These are phyloP conservation scores for Cyphomyrus plagiostoma DNA, from an alignment of 2,113 vertebrate genomes.

Conservation along the genomic window DNA sequence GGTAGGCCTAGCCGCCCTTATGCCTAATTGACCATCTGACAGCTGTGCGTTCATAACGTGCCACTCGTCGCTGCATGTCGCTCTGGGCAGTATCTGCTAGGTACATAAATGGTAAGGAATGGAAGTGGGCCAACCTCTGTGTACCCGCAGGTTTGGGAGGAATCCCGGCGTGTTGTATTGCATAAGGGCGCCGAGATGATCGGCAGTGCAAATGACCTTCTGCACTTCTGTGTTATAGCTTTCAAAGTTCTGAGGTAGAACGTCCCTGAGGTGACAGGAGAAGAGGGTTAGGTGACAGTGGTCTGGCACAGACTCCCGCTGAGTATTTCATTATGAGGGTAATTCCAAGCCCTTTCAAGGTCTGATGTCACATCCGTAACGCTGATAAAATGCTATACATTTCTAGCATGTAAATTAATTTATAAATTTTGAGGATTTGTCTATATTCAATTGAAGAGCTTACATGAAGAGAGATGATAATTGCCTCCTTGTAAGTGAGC, in stretches of 20 bases:
- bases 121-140: slow-evolving; percentile 74
- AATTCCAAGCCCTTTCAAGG: background rate
- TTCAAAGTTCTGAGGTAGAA: slow-evolving; percentile 87
- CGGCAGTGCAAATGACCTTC: slow-evolving; percentile 86
- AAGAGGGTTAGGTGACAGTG: background rate
- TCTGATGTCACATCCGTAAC: background rate
- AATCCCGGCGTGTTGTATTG: slow-evolving; percentile 96
- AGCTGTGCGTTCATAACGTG: background rate
- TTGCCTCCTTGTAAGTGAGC: background rate
- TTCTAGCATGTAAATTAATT: background rate
- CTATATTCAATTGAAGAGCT: background rate
- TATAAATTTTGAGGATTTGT: background rate
- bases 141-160: slow-evolving; percentile 86
- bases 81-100: background rate
- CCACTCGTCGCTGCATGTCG: background rate
- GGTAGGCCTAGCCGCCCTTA: background rate
- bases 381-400: background rate
- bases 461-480: background rate
- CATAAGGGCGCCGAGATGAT: slow-evolving; percentile 88
- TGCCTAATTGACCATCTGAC: background rate
- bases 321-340: background rate
- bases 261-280: slow-evolving; percentile 64
- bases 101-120: background rate
- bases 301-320: background rate
- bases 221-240: slow-evolving; percentile 83